These are phyloP conservation scores for Apodemia mormo DNA, from an alignment of 2,888 invertebrate genomes.

Conservation along the genomic window DNA sequence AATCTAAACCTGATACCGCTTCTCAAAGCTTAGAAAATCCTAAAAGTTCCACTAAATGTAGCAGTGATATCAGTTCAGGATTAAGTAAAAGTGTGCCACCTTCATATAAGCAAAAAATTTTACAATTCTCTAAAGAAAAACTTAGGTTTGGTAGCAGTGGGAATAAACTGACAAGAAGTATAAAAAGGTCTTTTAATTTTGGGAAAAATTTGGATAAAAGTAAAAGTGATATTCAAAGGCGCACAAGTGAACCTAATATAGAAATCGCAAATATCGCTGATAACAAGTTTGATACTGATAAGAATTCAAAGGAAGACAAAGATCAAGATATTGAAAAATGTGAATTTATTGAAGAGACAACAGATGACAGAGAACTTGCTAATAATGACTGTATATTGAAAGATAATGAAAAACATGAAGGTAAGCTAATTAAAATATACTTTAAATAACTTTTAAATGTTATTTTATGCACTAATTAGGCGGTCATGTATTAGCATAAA, in stretches of 20 bases:
- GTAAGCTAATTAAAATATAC: slow-evolving; percentile 41
- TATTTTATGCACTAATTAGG: neutral
- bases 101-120: slow-evolving; percentile 74
- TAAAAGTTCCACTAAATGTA: slow-evolving; percentile 68
- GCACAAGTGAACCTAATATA: slow-evolving; percentile 71
- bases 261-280: slow-evolving; percentile 58
- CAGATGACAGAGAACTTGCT: slow-evolving; percentile 66
- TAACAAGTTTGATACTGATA: slow-evolving; percentile 50
- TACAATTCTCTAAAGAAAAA: slow-evolving; percentile 76
- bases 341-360: slow-evolving; percentile 69
- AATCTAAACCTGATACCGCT: slow-evolving; percentile 65
- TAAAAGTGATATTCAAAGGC: slow-evolving; percentile 62
- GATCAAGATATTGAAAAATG: slow-evolving; percentile 70
- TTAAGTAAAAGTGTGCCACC: slow-evolving; percentile 78
- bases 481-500: too few species aligned
- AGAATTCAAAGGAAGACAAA: slow-evolving; percentile 66
- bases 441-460: neutral
- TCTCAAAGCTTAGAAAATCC: slow-evolving; percentile 74
- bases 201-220: slow-evolving; percentile 74
- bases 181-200: slow-evolving; percentile 75
- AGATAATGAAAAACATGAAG: slow-evolving; percentile 59
- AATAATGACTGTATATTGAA: slow-evolving; percentile 63
- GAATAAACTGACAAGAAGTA: slow-evolving; percentile 71
- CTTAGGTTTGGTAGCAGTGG: slow-evolving; percentile 73
- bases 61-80: slow-evolving; percentile 66